These are phyloP conservation scores for Barnardius zonarius DNA, from an alignment of 2,113 vertebrate genomes.

Conservation along the genomic window DNA sequence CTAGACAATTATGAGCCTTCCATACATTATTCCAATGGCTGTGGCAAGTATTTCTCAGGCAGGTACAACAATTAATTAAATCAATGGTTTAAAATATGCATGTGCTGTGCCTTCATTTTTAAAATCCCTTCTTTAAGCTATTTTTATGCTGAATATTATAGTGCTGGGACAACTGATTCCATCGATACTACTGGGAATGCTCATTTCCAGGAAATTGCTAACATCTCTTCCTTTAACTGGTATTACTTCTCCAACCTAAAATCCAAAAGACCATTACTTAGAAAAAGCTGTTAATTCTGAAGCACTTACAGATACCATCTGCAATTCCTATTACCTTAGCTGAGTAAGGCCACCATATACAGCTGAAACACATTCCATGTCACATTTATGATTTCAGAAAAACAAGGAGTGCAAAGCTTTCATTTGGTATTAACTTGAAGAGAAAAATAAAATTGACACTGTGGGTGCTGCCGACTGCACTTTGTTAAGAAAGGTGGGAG, in stretches of 20 bases:
- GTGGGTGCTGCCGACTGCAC: background rate
- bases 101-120: background rate
- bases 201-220: background rate
- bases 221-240: background rate
- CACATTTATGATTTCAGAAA: background rate
- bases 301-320: background rate
- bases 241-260: background rate
- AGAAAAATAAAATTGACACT: background rate
- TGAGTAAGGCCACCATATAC: background rate
- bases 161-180: background rate
- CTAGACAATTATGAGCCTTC: conserved; percentile 1
- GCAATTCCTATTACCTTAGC: background rate
- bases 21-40: background rate
- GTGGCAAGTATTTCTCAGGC: background rate
- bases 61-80: conserved; percentile 18
- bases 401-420: background rate
- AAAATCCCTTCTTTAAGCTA: background rate
- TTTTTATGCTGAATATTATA: background rate
- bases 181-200: background rate
- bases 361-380: background rate
- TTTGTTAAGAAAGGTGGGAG: background rate
- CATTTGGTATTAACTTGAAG: background rate
- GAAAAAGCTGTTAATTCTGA: background rate
- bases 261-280: background rate
- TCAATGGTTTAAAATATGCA: background rate